Base-by-base conservation (phyloP, 2,888 invertebrate genomes). In the Epinotia demarniana region DNA sequence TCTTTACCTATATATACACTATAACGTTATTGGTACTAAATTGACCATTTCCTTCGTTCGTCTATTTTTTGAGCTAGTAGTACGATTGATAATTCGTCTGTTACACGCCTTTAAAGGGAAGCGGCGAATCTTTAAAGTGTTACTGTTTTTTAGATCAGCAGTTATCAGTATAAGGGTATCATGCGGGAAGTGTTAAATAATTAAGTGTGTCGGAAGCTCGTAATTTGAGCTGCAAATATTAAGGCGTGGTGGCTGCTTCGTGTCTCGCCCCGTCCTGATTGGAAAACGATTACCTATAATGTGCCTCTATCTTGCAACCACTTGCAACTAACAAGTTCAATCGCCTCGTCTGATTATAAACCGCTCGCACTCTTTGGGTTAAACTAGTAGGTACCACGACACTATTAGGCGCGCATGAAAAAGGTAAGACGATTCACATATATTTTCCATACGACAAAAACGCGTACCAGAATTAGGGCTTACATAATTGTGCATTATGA, bases 1-100 rank as follows among this genome's bases (percentile, higher is more conserved):
- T 66, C 55, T 11, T 61, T 62, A 75, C 67, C 83, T 88, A 88
- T 89, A 86, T 89, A 89, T 89, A 89, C 85, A 81, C 79, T 64
- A 83, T 83, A 83, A 81, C 81, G 81, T 79, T 83, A 80, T 87
- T 86, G 81, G 75, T 79, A 78, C 78, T 78, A 81, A 80, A 83
- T 84, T 86, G 86, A 85, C 80, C 80, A 82, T 85, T 80, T 83
- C 83, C 84, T 86, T 85, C 87, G 83, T 73, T 77, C 19, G 69
- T 68, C 66, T 55, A 62, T 75, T 75, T 74, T 75, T 75, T 75
- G 58, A 62, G 55, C n/a, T 60, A 27, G 60, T 39, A 49, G n/a
- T 64, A 61, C 55, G 61, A 67, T 70, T 60, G 66, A 67, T 67
- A 75, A 75, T 72, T 64, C 72, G 67, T 62, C 9, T 67, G 43